phyloP scores from a whole-genome alignment of 2,113 vertebrate genomes.

The Corythoichthys intestinalis region DNA sequence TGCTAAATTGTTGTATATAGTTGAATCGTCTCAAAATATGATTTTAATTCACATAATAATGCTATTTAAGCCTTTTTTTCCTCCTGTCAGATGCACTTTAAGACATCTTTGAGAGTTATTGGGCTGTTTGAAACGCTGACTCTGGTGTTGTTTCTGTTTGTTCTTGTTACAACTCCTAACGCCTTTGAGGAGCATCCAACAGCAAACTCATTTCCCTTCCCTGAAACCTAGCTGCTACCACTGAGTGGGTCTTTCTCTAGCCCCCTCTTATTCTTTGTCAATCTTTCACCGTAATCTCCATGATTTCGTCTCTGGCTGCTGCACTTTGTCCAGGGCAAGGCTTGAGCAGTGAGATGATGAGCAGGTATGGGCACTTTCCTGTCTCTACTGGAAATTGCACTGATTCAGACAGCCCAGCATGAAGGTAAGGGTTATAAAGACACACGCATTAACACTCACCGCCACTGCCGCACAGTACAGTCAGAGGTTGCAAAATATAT shows the following conservation, averaged over 20 bases:
- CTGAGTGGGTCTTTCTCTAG: conserved; percentile 13
- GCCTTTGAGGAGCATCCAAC: conserved; percentile 23
- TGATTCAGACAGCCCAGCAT: conserved; percentile 35
- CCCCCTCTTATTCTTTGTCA: conserved; percentile 42
- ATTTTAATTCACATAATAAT: too few species aligned
- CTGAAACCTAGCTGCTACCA: conserved; percentile 27
- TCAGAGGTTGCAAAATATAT: conserved; percentile 21
- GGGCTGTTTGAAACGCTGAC: neutral
- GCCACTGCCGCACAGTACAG: neutral
- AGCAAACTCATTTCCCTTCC: conserved; percentile 46
- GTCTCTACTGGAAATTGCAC: conserved; percentile 38
- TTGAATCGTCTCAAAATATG: too few species aligned
- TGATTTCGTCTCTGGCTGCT: conserved; percentile 51
- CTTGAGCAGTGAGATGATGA: conserved; percentile 36
- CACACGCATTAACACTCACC: neutral
- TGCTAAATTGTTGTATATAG: too few species aligned
- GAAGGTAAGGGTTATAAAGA: conserved; percentile 1
- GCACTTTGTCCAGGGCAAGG: conserved; percentile 38
- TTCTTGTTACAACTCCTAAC: conserved; percentile 15
- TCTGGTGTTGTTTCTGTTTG: neutral
- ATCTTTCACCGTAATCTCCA: conserved; percentile 52
- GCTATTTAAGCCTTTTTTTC: too few species aligned
- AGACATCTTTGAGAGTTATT: too few species aligned
- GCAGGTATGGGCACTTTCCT: conserved; percentile 41
- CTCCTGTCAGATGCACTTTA: too few species aligned